Conservation (phyloP, 2,888 invertebrate genomes). For the Yponomeuta sedellus region DNA sequence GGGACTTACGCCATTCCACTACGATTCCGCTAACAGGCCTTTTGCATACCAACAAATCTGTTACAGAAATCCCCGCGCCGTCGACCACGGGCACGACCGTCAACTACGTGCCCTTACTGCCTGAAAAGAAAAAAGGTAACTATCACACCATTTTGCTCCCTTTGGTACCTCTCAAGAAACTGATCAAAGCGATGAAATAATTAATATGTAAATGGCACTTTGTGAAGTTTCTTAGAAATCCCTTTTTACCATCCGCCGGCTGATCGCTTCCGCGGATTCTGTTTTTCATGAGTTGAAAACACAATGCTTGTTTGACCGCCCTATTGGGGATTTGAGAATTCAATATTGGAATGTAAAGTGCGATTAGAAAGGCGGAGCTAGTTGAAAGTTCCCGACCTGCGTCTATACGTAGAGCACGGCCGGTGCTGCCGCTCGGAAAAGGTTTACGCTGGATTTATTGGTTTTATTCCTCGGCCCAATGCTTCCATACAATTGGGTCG, state of each 20-base stretch:
- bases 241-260: conserved; percentile 40
- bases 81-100: conserved; percentile 81
- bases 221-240: conserved; percentile 40
- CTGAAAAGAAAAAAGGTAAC: conserved; percentile 81
- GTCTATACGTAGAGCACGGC: conserved; percentile 53
- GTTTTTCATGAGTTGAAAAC: conserved; percentile 44
- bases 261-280: conserved; percentile 35
- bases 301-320: conserved; percentile 29
- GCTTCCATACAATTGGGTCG: conserved; percentile 71
- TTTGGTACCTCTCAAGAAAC: conserved; percentile 10
- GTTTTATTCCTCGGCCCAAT: conserved; percentile 63
- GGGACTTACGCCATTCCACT: neutral
- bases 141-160: neutral
- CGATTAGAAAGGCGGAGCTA: conserved; percentile 49
- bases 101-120: conserved; percentile 74
- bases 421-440: conserved; percentile 46
- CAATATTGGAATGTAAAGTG: conserved; percentile 48
- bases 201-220: conserved; percentile 34
- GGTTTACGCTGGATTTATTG: conserved; percentile 67
- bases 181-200: conserved; percentile 33
- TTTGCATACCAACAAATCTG: conserved; percentile 18
- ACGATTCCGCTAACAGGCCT: neutral
- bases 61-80: conserved; percentile 89
- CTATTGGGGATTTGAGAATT: conserved; percentile 39
- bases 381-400: conserved; percentile 48